A percentile compares a stretch with the other conserved stretches of the same genome.
phyloP scores from a whole-genome alignment of 2,113 vertebrate genomes.

The Nycticryphes semicollaris region DNA sequence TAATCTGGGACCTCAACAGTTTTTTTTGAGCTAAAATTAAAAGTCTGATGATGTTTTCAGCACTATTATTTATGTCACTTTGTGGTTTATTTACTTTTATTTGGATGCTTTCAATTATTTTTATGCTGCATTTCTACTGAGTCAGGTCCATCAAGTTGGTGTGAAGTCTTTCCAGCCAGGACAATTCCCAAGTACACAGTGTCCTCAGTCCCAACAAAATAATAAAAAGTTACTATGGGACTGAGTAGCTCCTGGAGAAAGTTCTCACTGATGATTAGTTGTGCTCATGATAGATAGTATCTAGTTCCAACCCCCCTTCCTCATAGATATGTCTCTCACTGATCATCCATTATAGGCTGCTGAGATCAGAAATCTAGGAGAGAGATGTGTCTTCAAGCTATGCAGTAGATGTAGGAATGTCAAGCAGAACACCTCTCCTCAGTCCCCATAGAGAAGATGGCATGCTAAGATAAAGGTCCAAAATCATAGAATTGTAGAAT shows the following conservation, averaged over 20 bases:
- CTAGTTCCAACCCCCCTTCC: no score
- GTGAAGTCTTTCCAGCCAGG: neutral
- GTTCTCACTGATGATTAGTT: neutral
- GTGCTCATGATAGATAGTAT: neutral
- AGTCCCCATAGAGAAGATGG: neutral
- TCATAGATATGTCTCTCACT: neutral
- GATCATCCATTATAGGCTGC: neutral
- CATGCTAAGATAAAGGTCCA: neutral
- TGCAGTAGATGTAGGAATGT: neutral
- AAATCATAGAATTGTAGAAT: neutral
- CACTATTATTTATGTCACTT: neutral
- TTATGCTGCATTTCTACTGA: neutral
- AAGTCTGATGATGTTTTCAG: neutral
- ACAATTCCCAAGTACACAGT: neutral
- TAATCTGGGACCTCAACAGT: neutral
- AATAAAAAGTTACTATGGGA: neutral
- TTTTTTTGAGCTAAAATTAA: constrained; percentile 3
- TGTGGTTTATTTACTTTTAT: constrained; percentile 1
- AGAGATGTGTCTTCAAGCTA: neutral
- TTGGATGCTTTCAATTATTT: neutral
- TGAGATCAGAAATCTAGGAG: neutral
- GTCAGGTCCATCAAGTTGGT: neutral
- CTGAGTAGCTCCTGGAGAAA: neutral
- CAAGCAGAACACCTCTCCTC: neutral
- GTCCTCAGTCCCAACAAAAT: neutral